Conservation (phyloP, 2,888 invertebrate genomes). For the Dendrolimus pini region DNA sequence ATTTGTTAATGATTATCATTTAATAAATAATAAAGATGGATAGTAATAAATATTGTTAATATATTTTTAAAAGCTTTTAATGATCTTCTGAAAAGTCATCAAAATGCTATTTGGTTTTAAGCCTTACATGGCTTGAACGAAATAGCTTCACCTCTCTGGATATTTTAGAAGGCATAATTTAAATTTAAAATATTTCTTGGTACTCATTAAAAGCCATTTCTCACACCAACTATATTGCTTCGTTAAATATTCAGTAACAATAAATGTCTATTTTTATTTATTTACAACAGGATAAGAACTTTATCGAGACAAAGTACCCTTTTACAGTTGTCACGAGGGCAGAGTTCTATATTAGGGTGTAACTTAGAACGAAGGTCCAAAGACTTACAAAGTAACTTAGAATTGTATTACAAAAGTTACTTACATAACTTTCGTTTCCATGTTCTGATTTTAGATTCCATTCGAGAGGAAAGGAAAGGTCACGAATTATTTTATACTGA, state of each 20-base stretch:
- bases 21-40: too few relatives aligned
- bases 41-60: too few relatives aligned
- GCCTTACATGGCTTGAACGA: neutral
- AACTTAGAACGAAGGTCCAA: constrained; percentile 26
- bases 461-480: too few relatives aligned
- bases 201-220: too few relatives aligned
- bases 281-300: constrained; percentile 25
- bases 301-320: constrained; percentile 44
- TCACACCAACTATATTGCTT: too few relatives aligned
- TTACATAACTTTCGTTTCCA: neutral
- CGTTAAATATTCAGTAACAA: constrained; percentile 2
- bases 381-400: neutral
- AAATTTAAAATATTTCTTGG: too few relatives aligned
- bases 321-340: constrained; percentile 31
- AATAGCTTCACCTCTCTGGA: neutral
- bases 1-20: too few relatives aligned
- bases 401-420: neutral
- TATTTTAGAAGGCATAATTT: too few relatives aligned
- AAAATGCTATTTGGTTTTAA: too few relatives aligned
- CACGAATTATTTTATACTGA: too few relatives aligned
- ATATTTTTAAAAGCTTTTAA: too few relatives aligned
- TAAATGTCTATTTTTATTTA: constrained; percentile 15
- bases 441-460: neutral
- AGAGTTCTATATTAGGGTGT: constrained; percentile 39
- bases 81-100: too few relatives aligned